Evolutionary conservation across 2,888 invertebrate genomes (phyloP).

Genomic region (Acrocyrtus sp.): DNA sequence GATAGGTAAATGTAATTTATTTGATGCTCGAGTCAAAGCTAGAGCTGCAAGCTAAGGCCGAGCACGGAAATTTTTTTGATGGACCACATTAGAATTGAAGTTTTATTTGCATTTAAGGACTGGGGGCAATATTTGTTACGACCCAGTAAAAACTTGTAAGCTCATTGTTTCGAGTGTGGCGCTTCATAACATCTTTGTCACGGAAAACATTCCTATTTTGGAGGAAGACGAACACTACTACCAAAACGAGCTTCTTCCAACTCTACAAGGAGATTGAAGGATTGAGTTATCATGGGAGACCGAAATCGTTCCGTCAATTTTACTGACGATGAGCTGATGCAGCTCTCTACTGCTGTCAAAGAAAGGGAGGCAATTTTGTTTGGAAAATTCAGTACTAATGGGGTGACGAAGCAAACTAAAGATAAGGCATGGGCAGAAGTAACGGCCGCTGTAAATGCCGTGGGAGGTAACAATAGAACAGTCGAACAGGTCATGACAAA

Average conservation of each 20-base stretch:
- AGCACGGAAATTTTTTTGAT: background rate
- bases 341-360: conserved; percentile 4
- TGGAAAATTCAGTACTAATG: background rate
- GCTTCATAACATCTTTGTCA: conserved; percentile 29
- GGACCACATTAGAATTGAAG: background rate
- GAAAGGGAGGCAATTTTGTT: background rate
- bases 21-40: conserved; percentile 4
- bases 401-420: conserved; percentile 3
- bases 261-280: background rate
- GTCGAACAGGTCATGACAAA: conserved; percentile 25
- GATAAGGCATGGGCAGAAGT: conserved; percentile 24
- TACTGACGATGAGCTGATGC: conserved; percentile 1
- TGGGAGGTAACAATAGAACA: conserved; percentile 7
- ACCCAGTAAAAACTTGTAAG: conserved; percentile 21
- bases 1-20: conserved; percentile 10
- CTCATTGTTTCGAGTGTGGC: conserved; percentile 18
- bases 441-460: conserved; percentile 2
- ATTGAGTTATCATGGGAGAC: background rate
- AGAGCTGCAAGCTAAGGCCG: conserved; percentile 2
- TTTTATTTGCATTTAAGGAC: conserved; percentile 21
- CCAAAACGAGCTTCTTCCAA: background rate
- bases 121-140: conserved; percentile 33
- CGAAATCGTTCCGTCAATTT: conserved; percentile 6
- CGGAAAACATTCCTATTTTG: conserved; percentile 2
- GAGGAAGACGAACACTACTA: conserved; percentile 20